phyloP scores from a whole-genome alignment of 2,113 vertebrate species.

The Scatophagus argus region DNA sequence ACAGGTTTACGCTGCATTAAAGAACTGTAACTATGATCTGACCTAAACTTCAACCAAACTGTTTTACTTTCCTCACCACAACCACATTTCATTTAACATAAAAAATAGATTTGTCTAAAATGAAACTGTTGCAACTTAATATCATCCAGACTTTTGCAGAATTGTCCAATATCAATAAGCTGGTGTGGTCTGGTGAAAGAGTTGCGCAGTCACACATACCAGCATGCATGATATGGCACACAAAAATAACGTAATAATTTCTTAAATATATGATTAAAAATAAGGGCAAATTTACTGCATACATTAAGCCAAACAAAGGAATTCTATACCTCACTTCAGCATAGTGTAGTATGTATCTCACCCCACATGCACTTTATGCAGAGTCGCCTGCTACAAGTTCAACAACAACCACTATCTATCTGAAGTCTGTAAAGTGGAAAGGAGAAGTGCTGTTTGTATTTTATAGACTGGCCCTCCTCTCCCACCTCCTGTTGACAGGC shows the following conservation, averaged over 20 bases:
- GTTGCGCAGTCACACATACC: not conserved
- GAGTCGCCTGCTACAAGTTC: slow-evolving; percentile 31
- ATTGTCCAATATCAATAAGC: not conserved
- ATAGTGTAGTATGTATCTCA: not conserved
- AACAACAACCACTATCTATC: slow-evolving; percentile 24
- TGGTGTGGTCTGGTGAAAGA: not conserved
- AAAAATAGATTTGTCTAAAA: not conserved
- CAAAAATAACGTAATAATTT: no score
- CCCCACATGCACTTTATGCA: slow-evolving; percentile 9
- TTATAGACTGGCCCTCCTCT: slow-evolving; percentile 44
- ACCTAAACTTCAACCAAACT: not conserved
- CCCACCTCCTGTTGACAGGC: slow-evolving; percentile 70
- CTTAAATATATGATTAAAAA: no score
- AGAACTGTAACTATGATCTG: no score
- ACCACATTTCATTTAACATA: not conserved
- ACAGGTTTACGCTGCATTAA: no score
- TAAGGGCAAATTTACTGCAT: not conserved
- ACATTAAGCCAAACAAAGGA: not conserved
- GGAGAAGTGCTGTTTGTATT: slow-evolving; percentile 45
- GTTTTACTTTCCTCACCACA: not conserved
- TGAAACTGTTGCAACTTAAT: no score
- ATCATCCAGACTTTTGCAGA: no score
- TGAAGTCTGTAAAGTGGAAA: slow-evolving; percentile 8
- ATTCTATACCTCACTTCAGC: not conserved
- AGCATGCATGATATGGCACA: not conserved